Percentiles rank a stretch among this genome's conserved stretches.
Conservation (phyloP, 1,140 invertebrate genomes). For the Drosophila suzukii region DNA sequence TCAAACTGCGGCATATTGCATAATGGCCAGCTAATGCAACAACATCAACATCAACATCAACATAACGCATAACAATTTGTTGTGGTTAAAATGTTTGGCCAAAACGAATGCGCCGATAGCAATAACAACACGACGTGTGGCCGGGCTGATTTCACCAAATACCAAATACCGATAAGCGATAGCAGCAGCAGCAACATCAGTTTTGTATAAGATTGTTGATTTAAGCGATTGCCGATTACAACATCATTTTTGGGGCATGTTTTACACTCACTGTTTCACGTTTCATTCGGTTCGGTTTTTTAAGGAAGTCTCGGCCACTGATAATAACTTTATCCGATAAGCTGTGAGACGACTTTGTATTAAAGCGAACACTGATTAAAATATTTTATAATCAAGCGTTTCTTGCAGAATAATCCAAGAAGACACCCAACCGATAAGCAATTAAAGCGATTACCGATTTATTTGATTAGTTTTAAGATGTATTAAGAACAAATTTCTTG, state of each 20-base stretch:
- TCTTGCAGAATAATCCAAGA: background rate
- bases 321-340: background rate
- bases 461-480: background rate
- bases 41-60: background rate
- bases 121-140: background rate
- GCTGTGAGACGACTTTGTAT: no score
- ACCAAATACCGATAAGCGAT: slow-evolving; percentile 15
- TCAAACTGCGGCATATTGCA: slow-evolving; percentile 82
- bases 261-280: slow-evolving; percentile 5
- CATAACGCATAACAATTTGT: slow-evolving; percentile 28
- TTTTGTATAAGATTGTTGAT: slow-evolving; percentile 8
- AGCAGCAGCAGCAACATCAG: background rate
- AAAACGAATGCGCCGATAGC: slow-evolving; percentile 13
- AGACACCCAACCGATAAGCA: background rate
- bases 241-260: slow-evolving; percentile 1
- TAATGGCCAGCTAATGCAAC: slow-evolving; percentile 45
- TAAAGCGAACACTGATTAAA: background rate
- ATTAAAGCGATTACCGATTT: background rate
- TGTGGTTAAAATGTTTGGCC: slow-evolving; percentile 4
- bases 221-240: slow-evolving; percentile 19
- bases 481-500: background rate
- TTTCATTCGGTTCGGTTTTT: background rate
- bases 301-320: background rate
- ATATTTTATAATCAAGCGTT: background rate
- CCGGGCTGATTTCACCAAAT: slow-evolving; percentile 15